These are phyloP conservation scores for Drosophila murphyi DNA, from an alignment of 1,140 invertebrate species.

Conservation along the genomic window DNA sequence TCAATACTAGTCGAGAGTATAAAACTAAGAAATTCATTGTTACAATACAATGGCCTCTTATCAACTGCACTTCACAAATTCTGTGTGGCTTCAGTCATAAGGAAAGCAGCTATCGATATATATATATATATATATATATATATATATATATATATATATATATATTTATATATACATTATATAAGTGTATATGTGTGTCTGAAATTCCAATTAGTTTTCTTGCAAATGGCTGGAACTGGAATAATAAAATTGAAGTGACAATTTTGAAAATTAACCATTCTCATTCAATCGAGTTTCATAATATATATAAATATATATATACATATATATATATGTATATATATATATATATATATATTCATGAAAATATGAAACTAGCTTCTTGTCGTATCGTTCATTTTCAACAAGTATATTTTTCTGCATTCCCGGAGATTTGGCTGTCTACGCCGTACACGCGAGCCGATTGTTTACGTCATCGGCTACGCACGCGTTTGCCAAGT, in stretches of 20 bases:
- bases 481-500: conserved; percentile 70
- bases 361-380: conserved; percentile 17
- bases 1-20: background rate
- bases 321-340: background rate
- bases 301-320: background rate
- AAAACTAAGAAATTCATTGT: background rate
- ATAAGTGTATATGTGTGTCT: too few species aligned
- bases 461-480: conserved; percentile 67
- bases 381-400: conserved; percentile 15
- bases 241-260: too few species aligned
- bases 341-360: background rate
- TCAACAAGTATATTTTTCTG: conserved; percentile 30
- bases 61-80: conserved; percentile 12
- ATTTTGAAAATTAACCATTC: too few species aligned
- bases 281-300: background rate
- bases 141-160: too few species aligned
- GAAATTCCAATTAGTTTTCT: too few species aligned
- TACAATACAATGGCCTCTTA: background rate
- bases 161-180: background rate
- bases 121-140: background rate
- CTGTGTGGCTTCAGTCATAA: conserved; percentile 31
- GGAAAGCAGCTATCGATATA: conserved; percentile 20
- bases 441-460: conserved; percentile 52
- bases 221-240: too few species aligned
- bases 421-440: conserved; percentile 23